Base-by-base conservation (phyloP, 2,113 vertebrate genomes). In the Phaetusa simplex region DNA sequence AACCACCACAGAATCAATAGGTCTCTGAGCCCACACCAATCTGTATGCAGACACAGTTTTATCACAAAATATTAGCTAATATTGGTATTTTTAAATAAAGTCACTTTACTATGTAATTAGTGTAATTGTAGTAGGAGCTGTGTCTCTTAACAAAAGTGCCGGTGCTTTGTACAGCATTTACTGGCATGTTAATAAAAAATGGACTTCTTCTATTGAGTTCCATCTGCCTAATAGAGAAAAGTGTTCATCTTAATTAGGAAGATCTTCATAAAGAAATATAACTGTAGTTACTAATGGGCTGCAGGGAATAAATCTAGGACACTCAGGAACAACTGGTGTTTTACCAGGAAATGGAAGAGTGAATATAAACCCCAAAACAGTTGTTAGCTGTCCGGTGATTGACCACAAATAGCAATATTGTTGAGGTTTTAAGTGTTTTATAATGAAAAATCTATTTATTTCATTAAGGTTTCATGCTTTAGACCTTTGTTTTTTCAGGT, bases 201-300 rank as follows among this genome's bases (percentile, higher is more conserved):
- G 34, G 96, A 92, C 87, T 79, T 29, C 72, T 96, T 96, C 94
- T 96, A 96, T 89, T 92, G 96, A 97, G 95, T 79, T 91, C 97
- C 97, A 97, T 96, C 97, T 98, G 97, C 96, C 82, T 97, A 94
- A 97, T 94, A 95, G 80, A 97, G 90, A 95, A 97, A 97, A 98
- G 97, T 88, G 89, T 96, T 97, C 96, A 92, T 97, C 93, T 96
- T 98, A 97, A 98, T 98, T 97, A 97, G 95, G 87, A 98, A 97
- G 96, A 97, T 97, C 90, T 98, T 98, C 67, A 96, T 95, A 90
- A 95, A 97, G 90, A 97, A 93, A 93, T 86, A 96, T 80, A 95
- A 97, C 95, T 90, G 86, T 38, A 91, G 61, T 59, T 93, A 70
- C 74, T 94, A 97, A 94, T 93, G 71, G 70, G 82, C 86, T 90